A percentile compares a stretch with the other conserved stretches of the same genome.
Conservation (phyloP, 30 jellyfish, hydroid and myxozoan genomes). For the Sanderia malayensis region DNA sequence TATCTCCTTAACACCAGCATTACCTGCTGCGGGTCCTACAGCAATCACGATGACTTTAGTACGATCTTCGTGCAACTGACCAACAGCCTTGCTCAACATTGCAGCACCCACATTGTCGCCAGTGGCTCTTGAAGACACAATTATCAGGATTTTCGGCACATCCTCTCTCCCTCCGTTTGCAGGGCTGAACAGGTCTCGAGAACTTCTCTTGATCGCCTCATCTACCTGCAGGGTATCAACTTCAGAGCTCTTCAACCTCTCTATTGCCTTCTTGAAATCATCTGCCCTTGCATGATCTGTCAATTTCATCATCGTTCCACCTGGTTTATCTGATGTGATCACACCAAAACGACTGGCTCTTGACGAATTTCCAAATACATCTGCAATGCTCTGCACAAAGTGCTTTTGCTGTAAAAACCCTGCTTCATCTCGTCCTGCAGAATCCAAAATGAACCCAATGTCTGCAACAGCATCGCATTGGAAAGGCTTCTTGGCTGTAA, state of each 20-base stretch:
- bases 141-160: constrained; percentile 40
- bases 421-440: not conserved
- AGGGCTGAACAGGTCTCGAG: constrained; percentile 33
- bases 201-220: constrained; percentile 32
- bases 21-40: not conserved
- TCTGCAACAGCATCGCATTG: constrained; percentile 12
- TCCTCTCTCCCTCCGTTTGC: constrained; percentile 43
- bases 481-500: constrained; percentile 1
- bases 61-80: constrained; percentile 26
- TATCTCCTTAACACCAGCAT: not conserved
- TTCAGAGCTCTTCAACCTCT: constrained; percentile 10
- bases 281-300: constrained; percentile 9
- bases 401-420: not conserved
- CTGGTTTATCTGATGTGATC: constrained; percentile 7
- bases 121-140: constrained; percentile 45
- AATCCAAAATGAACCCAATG: constrained; percentile 6
- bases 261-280: constrained; percentile 40
- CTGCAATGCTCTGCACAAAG: constrained; percentile 5
- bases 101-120: constrained; percentile 23
- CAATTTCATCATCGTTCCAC: constrained; percentile 28
- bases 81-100: constrained; percentile 16
- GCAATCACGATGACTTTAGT: not conserved
- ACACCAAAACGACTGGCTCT: constrained; percentile 29
- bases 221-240: constrained; percentile 26
- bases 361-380: not conserved